Evolutionary conservation across 2,113 vertebrate genomes (phyloP), one percentile per base, ranked within the genome.

Genomic region (Passer domesticus): DNA sequence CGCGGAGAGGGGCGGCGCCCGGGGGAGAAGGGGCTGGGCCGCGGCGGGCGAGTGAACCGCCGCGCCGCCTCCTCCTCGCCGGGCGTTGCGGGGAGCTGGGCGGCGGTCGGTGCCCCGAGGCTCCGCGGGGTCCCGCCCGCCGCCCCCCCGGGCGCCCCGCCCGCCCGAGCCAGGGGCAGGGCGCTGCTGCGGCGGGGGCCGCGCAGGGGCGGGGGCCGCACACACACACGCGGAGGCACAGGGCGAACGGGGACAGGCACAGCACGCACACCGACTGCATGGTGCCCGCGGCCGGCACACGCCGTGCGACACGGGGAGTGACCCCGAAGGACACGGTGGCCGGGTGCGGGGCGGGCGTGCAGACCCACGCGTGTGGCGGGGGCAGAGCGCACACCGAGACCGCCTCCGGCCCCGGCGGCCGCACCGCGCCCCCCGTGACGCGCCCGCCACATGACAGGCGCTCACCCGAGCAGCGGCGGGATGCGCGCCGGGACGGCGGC

Each of bases 1-100:
- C 63, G 52, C 69, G 58, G 59, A 66, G 84, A 94, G 96, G 96
- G 96, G 97, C 90, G 87, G 93, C 5, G 52, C 68, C 76, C 75
- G 83, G 59, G 90, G 86, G 77, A 82, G 78, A 78, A 88, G 95
- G 95, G 95, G 94, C 92, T 81, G 94, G 94, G 92, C 90, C 92
- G 94, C 64, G 89, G 93, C 62, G 92, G 93, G 81, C 60, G 79
- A 23, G 30, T 33, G 53, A 55, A 55, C 53, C 53, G 53, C 53
- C 53, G 53, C 53, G 53, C 53, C 53, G 53, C 53, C 53, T 55
- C 53, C 30, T 55, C 53, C 53, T 55, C 53, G 53, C 53, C 53
- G 8, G 30, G 53, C 53, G 53, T 55, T 55, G 53, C 53, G 53
- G 53, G 53, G 53, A 55, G 53, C 53, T 33, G 53, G 53, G 53